Evolutionary conservation across 2,113 vertebrate genomes (phyloP).

Genomic region (Dascyllus trimaculatus): DNA sequence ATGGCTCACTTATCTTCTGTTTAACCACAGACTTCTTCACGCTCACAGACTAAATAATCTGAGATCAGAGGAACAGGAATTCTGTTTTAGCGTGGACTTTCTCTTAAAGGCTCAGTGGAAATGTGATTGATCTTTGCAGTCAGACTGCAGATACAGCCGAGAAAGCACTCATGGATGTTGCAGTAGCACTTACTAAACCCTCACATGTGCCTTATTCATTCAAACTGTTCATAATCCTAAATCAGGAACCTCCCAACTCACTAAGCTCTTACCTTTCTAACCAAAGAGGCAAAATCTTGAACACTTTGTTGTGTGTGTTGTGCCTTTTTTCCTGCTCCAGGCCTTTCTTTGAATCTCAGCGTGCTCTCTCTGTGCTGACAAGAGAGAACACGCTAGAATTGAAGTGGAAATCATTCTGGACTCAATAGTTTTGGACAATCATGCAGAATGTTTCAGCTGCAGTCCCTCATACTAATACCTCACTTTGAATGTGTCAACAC

Average conservation of each 20-base stretch:
- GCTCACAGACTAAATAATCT: conserved; percentile 24
- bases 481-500: conserved; percentile 64
- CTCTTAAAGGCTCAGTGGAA: conserved; percentile 54
- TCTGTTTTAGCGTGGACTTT: conserved; percentile 33
- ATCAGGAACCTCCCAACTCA: conserved; percentile 50
- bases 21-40: conserved; percentile 10
- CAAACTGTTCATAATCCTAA: conserved; percentile 32
- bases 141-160: conserved; percentile 45
- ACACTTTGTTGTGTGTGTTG: conserved; percentile 49
- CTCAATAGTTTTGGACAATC: conserved; percentile 51
- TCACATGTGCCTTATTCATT: conserved; percentile 70
- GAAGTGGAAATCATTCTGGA: conserved; percentile 31
- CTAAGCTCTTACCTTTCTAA: conserved; percentile 68
- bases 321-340: conserved; percentile 33
- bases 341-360: conserved; percentile 33
- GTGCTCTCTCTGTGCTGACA: conserved; percentile 16
- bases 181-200: conserved; percentile 76
- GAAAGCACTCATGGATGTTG: conserved; percentile 38
- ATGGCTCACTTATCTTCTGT: background rate
- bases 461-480: conserved; percentile 64
- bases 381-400: conserved; percentile 32
- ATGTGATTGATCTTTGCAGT: conserved; percentile 59
- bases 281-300: conserved; percentile 71
- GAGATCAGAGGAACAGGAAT: conserved; percentile 23
- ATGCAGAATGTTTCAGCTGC: conserved; percentile 26